These are phyloP conservation scores for Stictocephala bisonia DNA, from an alignment of 2,888 invertebrate genomes.

Conservation along the genomic window DNA sequence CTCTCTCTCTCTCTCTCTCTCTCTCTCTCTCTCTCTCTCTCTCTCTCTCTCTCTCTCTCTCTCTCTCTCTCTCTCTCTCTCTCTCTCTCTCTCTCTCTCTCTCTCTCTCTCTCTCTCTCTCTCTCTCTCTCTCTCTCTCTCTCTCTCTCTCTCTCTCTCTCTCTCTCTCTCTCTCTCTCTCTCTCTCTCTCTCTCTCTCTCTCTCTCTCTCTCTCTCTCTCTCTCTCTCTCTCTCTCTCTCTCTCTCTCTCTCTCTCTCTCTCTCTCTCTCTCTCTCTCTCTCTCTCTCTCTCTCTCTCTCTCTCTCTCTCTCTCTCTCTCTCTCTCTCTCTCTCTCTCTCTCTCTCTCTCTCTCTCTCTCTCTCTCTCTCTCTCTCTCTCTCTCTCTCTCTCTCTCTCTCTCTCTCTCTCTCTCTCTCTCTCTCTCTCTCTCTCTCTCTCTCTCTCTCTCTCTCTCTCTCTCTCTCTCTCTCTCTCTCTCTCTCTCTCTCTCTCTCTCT, in stretches of 20 bases:
- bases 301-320: neutral
- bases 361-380: conserved; percentile 1
- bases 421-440: neutral
- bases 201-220: conserved; percentile 1
- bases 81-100: conserved; percentile 2
- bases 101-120: neutral
- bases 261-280: neutral
- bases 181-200: neutral
- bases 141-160: neutral
- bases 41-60: conserved; percentile 1
- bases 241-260: conserved; percentile 2
- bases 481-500: neutral
- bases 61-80: neutral
- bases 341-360: neutral
- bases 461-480: neutral
- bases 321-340: conserved; percentile 2
- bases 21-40: neutral
- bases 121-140: conserved; percentile 1
- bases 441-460: neutral
- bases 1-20: conserved; percentile 2
- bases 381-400: neutral
- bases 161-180: conserved; percentile 2
- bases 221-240: neutral
- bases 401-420: neutral
- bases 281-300: conserved; percentile 1